phyloP scores from a whole-genome alignment of 1,140 invertebrate genomes.

The Leptestheria dahalacensis region DNA sequence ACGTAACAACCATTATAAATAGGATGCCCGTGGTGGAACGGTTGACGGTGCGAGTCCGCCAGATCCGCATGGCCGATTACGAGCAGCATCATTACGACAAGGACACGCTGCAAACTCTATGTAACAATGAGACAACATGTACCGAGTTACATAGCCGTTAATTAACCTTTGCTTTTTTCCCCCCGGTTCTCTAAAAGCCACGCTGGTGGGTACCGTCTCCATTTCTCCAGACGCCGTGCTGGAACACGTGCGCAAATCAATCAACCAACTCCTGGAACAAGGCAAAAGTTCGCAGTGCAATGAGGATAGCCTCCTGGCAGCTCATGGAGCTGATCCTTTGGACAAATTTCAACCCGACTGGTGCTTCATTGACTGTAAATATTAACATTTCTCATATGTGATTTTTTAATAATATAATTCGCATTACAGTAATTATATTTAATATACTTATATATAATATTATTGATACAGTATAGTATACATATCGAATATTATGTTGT shows the following conservation, averaged over 20 bases:
- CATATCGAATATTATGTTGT: too few relatives aligned
- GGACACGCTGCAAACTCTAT: conserved; percentile 48
- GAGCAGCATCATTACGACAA: conserved; percentile 86
- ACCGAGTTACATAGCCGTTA: too few relatives aligned
- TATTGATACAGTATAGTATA: too few relatives aligned
- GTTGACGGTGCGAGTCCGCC: conserved; percentile 61
- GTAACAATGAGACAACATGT: too few relatives aligned
- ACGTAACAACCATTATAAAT: too few relatives aligned
- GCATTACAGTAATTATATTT: too few relatives aligned
- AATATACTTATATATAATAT: too few relatives aligned
- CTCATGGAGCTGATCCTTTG: conserved; percentile 7
- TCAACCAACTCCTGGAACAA: conserved; percentile 54
- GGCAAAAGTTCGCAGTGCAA: not conserved
- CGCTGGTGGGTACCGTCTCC: conserved; percentile 54
- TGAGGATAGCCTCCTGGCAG: not conserved
- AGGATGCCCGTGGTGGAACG: conserved; percentile 56
- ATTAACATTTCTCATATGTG: not conserved
- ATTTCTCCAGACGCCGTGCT: conserved; percentile 62
- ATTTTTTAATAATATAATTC: too few relatives aligned
- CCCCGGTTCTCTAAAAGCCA: conserved; percentile 37
- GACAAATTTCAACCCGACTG: conserved; percentile 47
- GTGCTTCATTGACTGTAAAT: conserved; percentile 82
- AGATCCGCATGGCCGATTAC: conserved; percentile 79
- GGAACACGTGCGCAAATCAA: conserved; percentile 57
- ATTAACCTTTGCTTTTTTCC: not conserved